phyloP scores from a whole-genome alignment of 92 coral and sea anemone species.

The Palythoa caribaeorum region DNA sequence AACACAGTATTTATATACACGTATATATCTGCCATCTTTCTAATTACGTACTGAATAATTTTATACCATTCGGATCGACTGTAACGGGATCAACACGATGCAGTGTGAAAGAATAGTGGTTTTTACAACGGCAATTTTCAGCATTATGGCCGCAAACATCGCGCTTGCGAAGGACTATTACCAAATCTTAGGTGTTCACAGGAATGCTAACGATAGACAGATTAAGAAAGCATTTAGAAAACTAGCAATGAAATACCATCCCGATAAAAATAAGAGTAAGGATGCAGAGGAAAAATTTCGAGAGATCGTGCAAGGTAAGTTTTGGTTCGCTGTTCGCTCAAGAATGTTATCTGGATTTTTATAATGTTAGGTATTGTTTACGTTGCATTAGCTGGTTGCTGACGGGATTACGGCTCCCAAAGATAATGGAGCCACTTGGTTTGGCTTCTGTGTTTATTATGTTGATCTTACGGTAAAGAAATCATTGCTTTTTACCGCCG shows the following conservation, averaged over 20 bases:
- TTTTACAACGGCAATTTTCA: constrained; percentile 88
- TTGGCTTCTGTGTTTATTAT: neutral
- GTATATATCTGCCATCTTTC: neutral
- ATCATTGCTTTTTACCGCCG: neutral
- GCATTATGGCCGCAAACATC: constrained; percentile 84
- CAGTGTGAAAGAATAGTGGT: constrained; percentile 89
- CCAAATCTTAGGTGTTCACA: constrained; percentile 90
- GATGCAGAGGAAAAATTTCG: constrained; percentile 96
- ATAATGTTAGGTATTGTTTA: constrained; percentile 29
- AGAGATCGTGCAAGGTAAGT: constrained; percentile 97
- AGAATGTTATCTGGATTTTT: neutral
- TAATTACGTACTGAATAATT: constrained; percentile 4
- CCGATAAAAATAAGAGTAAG: constrained; percentile 93
- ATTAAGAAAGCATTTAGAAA: constrained; percentile 96
- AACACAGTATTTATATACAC: no score
- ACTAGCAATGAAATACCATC: constrained; percentile 96
- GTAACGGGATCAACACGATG: constrained; percentile 55
- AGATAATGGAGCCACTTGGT: constrained; percentile 9
- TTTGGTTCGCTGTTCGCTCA: neutral
- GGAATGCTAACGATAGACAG: constrained; percentile 91
- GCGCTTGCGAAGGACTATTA: constrained; percentile 96
- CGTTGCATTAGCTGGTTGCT: constrained; percentile 6
- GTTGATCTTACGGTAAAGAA: neutral
- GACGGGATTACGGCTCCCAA: neutral
- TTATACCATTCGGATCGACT: neutral